Percentiles rank a stretch among this genome's conserved stretches.
phyloP scores from a whole-genome alignment of 2,113 vertebrate species.

The Uropsilus gracilis region DNA sequence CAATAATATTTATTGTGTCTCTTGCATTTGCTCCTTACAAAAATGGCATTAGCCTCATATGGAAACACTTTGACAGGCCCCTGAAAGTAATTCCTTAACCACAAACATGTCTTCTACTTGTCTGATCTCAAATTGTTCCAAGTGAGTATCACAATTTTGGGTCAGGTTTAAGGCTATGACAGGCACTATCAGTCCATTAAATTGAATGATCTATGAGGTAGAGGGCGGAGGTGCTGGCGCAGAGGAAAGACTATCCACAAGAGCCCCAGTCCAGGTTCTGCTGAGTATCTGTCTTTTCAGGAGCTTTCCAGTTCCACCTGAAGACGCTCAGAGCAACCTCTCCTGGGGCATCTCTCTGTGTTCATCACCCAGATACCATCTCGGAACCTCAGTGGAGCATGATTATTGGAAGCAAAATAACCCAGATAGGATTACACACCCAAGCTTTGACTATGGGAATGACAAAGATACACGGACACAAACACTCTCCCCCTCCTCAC shows the following conservation, averaged over 20 bases:
- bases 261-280: neutral
- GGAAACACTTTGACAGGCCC: slow-evolving; percentile 73
- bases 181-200: slow-evolving; percentile 63
- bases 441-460: slow-evolving; percentile 79
- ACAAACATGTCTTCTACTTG: slow-evolving; percentile 74
- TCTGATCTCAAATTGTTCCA: slow-evolving; percentile 76
- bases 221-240: slow-evolving; percentile 27
- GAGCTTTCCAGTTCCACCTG: slow-evolving; percentile 82
- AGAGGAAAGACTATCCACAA: neutral
- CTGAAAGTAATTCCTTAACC: slow-evolving; percentile 73
- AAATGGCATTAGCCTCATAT: slow-evolving; percentile 70
- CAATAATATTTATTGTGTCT: slow-evolving; percentile 71
- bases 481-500: neutral
- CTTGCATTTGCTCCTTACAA: slow-evolving; percentile 43
- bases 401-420: slow-evolving; percentile 84
- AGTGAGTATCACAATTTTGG: slow-evolving; percentile 62
- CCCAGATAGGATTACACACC: slow-evolving; percentile 90
- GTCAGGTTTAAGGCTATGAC: slow-evolving; percentile 60
- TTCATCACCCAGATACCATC: slow-evolving; percentile 85
- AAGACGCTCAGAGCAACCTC: slow-evolving; percentile 49
- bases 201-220: slow-evolving; percentile 61
- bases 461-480: slow-evolving; percentile 40
- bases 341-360: slow-evolving; percentile 83
- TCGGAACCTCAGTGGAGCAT: slow-evolving; percentile 76
- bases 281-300: slow-evolving; percentile 10